Evolutionary conservation across 2,113 vertebrate genomes (phyloP).

Genomic region (Tautogolabrus adspersus): DNA sequence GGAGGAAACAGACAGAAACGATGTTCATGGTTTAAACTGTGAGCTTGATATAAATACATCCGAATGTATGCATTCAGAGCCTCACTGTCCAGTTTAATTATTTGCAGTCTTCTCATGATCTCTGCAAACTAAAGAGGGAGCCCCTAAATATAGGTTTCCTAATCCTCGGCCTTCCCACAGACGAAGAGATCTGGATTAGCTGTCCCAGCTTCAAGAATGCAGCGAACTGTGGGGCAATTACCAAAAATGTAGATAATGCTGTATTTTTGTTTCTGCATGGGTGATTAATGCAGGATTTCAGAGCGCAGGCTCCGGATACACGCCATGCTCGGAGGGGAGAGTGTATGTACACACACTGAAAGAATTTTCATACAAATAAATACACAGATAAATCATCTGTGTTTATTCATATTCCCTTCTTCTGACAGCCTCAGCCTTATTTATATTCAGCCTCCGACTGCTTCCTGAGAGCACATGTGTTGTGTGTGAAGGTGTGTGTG

Average conservation of each 20-base stretch:
- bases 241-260: conserved; percentile 56
- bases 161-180: conserved; percentile 42
- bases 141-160: conserved; percentile 63
- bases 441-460: conserved; percentile 32
- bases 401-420: conserved; percentile 25
- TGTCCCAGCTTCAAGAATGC: conserved; percentile 49
- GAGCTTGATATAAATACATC: conserved; percentile 15
- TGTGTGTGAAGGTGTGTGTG: conserved; percentile 27
- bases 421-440: conserved; percentile 27
- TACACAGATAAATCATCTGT: conserved; percentile 38
- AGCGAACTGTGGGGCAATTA: conserved; percentile 62
- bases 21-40: background rate
- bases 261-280: conserved; percentile 58
- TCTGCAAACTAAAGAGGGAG: conserved; percentile 15
- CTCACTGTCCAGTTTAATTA: conserved; percentile 14
- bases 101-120: conserved; percentile 34
- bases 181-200: conserved; percentile 57
- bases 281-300: conserved; percentile 34
- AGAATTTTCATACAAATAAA: conserved; percentile 54
- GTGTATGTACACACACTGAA: background rate
- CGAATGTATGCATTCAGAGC: background rate
- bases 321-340: background rate
- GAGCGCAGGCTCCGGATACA: conserved; percentile 25
- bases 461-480: conserved; percentile 17
- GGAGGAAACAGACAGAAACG: background rate